Evolutionary conservation across 2,888 invertebrate genomes (phyloP), one percentile per base, ranked within the genome.

Genomic region (Lucinisca nassula): DNA sequence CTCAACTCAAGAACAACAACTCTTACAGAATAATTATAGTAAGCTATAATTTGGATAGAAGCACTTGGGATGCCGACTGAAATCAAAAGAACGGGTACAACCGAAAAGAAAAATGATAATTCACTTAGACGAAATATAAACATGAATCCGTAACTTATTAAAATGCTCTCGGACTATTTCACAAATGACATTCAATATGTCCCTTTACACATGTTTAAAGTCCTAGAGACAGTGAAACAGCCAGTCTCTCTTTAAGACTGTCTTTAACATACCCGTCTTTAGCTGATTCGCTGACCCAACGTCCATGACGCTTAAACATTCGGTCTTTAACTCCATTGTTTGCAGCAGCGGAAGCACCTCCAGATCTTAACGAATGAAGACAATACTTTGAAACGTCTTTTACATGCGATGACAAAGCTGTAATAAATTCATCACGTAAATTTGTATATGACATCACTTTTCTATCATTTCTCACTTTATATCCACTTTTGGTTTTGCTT

Each of bases 191-290:
- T n/a, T n/a, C n/a, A n/a, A n/a, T n/a, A n/a, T n/a, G n/a, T n/a
- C n/a, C n/a, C n/a, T n/a, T n/a, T n/a, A n/a, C n/a, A n/a, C n/a
- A n/a, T n/a, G n/a, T n/a, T n/a, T n/a, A n/a, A 55, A 55, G 55
- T n/a, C 55, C 55, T 21, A 55, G 24, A 55, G 21, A n/a, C 55
- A 10, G 55, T 55, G 55, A 55, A 55, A 55, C 55, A n/a, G 55
- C 14, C 55, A 55, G 55, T n/a, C 55, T 55, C 24, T 55, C n/a
- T n/a, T n/a, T n/a, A n/a, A n/a, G n/a, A n/a, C n/a, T n/a, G n/a
- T 30, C 37, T 81, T 82, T 12, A 83, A 58, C 55, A 79, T 79
- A 24, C 83, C 87, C 38, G 80, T 84, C 45, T 84, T 84, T 24
- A 82, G 84, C 0, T 72, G 61, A n/a, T 87, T 84, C 74, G 27